Conservation (phyloP, 1,140 invertebrate genomes). For the Musca vetustissima region DNA sequence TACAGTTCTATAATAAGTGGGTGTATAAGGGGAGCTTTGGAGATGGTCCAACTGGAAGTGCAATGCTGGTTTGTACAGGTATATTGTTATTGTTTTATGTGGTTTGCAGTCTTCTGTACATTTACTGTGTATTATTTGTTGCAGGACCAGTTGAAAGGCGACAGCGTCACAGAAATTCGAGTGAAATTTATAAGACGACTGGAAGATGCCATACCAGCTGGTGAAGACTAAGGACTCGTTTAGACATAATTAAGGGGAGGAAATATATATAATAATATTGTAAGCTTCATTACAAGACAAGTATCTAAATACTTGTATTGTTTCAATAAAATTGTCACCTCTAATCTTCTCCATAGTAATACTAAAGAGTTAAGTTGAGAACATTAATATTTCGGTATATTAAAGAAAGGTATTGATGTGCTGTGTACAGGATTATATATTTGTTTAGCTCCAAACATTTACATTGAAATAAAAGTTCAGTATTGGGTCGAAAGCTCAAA, state of each 20-base stretch:
- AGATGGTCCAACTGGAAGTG: constrained; percentile 91
- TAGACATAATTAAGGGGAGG: too few relatives aligned
- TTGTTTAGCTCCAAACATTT: too few relatives aligned
- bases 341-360: too few relatives aligned
- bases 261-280: background rate
- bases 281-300: constrained; percentile 15
- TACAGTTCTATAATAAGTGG: constrained; percentile 96
- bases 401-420: too few relatives aligned
- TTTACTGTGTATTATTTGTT: constrained; percentile 55
- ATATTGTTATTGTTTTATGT: constrained; percentile 27
- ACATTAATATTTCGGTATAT: too few relatives aligned
- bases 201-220: constrained; percentile 96
- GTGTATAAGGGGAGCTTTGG: constrained; percentile 89
- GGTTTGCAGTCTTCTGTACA: background rate
- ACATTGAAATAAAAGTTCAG: too few relatives aligned
- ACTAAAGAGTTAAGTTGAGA: too few relatives aligned
- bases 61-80: constrained; percentile 77
- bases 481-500: too few relatives aligned
- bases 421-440: too few relatives aligned
- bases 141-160: constrained; percentile 94
- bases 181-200: constrained; percentile 94
- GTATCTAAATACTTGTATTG: background rate
- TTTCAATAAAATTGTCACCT: too few relatives aligned
- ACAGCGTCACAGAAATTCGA: constrained; percentile 89
- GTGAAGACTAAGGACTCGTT: constrained; percentile 78